Base-by-base conservation (phyloP, 2,888 invertebrate genomes). In the Cartodere bifasciata region DNA sequence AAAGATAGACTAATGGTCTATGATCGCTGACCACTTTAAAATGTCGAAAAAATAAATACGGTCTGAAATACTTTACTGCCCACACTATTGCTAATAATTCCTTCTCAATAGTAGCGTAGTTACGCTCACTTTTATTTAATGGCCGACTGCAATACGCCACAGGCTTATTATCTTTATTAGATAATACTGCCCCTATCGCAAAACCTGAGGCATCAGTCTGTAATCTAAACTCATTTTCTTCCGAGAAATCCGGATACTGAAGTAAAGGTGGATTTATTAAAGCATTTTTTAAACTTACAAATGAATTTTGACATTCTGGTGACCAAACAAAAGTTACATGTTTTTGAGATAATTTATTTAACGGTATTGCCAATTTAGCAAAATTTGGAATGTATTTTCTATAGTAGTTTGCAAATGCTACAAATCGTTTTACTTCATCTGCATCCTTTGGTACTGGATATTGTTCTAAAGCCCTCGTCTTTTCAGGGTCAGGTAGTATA, bases 61-160 rank as follows among this genome's bases (percentile, higher is more conserved):
- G 35, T 30, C 39, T 23, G 31, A 44, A 48, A 25, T 45, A 29
- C 13, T 31, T 44, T 4, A 46, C 42, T 13, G 44, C 38, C 41
- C 41, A 44, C 11, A 30, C 27, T 23, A 46, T 40, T 2, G 45
- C 46, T 25, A 46, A 22, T 11, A 37, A 28, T 26, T 40, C 40
- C 15, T 40, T 39, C 25, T 32, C 33, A 2, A 36, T 36, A 4
- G 36, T 36, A 13, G 26, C 23, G 25, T 36, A 36, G 17, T 27
- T 30, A 21, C 30, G 32, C 31, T 41, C 32, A 7, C 33, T 28
- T 34, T 31, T 38, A 28, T 34, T 38, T 7, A 39, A 29, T 16
- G 20, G 13, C n/a, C 29, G 17, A 29, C 29, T 29, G 12, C 12
- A 17, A 20, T 10, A 29, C 21, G 29, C 29, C 4, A 29, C 29